A percentile compares a stretch with the other conserved stretches of the same genome.
Evolutionary conservation across 2,888 invertebrate species (phyloP).

Genomic region (Branchellion lobata): DNA sequence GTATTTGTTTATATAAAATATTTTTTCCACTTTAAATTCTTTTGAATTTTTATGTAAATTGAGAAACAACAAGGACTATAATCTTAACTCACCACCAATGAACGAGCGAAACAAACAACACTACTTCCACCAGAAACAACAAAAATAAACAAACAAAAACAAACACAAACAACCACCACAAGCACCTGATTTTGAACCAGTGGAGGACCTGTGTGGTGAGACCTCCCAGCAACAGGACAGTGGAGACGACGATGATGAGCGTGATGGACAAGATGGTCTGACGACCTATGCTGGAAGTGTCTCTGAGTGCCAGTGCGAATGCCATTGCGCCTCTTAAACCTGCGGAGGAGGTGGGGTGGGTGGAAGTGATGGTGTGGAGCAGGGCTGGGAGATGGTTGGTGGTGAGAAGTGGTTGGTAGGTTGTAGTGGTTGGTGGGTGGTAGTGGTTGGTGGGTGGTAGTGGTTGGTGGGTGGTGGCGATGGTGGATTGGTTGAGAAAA

Average conservation of each 20-base stretch:
- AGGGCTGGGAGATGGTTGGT: not conserved
- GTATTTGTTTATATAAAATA: too few relatives aligned
- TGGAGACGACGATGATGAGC: slow-evolving; percentile 89
- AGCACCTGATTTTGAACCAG: slow-evolving; percentile 90
- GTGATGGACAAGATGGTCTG: slow-evolving; percentile 94
- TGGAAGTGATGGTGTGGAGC: too few relatives aligned
- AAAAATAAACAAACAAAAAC: too few relatives aligned
- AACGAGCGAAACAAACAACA: too few relatives aligned
- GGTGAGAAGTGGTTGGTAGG: not conserved
- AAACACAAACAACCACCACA: too few relatives aligned
- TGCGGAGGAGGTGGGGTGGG: slow-evolving; percentile 59
- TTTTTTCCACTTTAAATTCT: too few relatives aligned
- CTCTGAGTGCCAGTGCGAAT: slow-evolving; percentile 92
- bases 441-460: not conserved
- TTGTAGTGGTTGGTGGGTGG: not conserved
- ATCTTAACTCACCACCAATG: too few relatives aligned
- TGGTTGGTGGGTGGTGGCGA: not conserved
- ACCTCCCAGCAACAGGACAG: slow-evolving; percentile 93
- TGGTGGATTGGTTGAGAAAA: too few relatives aligned
- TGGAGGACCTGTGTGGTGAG: slow-evolving; percentile 85
- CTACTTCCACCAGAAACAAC: too few relatives aligned
- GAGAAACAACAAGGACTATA: too few relatives aligned
- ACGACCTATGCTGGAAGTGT: slow-evolving; percentile 86
- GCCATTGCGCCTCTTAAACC: slow-evolving; percentile 98
- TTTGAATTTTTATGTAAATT: too few relatives aligned